Evolutionary conservation across 2,888 invertebrate genomes (phyloP).

Genomic region (Phyto melanocephala): DNA sequence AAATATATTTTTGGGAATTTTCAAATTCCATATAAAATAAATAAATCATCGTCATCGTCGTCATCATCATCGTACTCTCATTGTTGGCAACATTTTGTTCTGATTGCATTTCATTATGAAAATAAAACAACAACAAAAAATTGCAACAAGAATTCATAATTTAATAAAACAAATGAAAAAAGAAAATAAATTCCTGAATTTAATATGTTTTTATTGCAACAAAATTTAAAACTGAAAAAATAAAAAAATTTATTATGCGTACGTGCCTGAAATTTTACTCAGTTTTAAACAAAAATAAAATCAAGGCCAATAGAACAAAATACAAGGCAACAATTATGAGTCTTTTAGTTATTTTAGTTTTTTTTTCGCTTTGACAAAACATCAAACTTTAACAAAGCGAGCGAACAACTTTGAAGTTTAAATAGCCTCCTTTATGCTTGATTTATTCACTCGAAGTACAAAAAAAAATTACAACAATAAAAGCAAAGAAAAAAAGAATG

Average conservation of each 20-base stretch:
- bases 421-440: slow-evolving; percentile 41
- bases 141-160: slow-evolving; percentile 57
- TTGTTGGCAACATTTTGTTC: slow-evolving; percentile 9
- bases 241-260: slow-evolving; percentile 56
- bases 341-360: slow-evolving; percentile 18
- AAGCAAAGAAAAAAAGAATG: background rate
- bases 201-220: background rate
- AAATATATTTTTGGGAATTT: slow-evolving; percentile 40
- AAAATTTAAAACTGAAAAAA: background rate
- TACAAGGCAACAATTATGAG: slow-evolving; percentile 40
- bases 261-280: slow-evolving; percentile 61
- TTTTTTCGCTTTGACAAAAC: background rate
- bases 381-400: slow-evolving; percentile 18
- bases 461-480: background rate
- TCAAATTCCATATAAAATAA: slow-evolving; percentile 1
- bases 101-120: slow-evolving; percentile 42
- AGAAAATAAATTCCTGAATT: background rate
- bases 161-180: slow-evolving; percentile 10
- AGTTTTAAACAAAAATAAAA: slow-evolving; percentile 44
- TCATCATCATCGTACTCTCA: background rate
- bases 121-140: background rate
- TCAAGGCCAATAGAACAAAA: slow-evolving; percentile 56
- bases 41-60: slow-evolving; percentile 14
- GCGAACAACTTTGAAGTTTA: background rate
- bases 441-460: slow-evolving; percentile 50